Evolutionary conservation across 2,113 vertebrate genomes (phyloP).

Genomic region (Neodontobutis hainanensis): DNA sequence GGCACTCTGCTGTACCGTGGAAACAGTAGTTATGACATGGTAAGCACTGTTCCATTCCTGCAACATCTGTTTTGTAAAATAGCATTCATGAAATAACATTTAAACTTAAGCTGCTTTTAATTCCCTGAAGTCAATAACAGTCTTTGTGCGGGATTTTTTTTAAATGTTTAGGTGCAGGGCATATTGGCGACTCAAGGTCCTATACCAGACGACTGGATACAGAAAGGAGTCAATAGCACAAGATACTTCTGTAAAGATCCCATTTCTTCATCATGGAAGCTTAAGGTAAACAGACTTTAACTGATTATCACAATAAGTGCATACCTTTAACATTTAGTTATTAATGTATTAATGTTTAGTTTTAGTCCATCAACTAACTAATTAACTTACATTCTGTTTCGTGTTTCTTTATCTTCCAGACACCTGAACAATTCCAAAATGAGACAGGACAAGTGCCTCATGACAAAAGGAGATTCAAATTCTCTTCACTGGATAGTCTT

Average conservation of each 20-base stretch:
- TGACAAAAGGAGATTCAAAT: background rate
- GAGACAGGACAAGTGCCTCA: background rate
- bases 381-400: background rate
- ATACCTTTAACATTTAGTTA: background rate
- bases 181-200: slow-evolving; percentile 21
- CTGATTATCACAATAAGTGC: too few species aligned
- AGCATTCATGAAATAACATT: too few species aligned
- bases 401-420: background rate
- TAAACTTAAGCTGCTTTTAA: too few species aligned
- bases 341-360: too few species aligned
- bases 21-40: background rate
- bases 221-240: background rate
- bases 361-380: background rate
- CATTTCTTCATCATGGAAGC: background rate
- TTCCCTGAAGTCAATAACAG: too few species aligned
- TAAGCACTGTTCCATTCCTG: too few species aligned
- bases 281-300: slow-evolving; percentile 13
- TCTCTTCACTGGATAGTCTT: background rate
- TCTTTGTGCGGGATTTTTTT: background rate
- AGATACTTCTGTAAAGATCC: background rate
- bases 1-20: background rate
- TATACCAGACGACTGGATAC: slow-evolving; percentile 11
- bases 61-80: too few species aligned
- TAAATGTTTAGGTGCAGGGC: slow-evolving; percentile 24
- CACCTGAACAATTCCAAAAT: background rate